Conservation (phyloP, 2,888 invertebrate species). For the Spodoptera exigua region DNA sequence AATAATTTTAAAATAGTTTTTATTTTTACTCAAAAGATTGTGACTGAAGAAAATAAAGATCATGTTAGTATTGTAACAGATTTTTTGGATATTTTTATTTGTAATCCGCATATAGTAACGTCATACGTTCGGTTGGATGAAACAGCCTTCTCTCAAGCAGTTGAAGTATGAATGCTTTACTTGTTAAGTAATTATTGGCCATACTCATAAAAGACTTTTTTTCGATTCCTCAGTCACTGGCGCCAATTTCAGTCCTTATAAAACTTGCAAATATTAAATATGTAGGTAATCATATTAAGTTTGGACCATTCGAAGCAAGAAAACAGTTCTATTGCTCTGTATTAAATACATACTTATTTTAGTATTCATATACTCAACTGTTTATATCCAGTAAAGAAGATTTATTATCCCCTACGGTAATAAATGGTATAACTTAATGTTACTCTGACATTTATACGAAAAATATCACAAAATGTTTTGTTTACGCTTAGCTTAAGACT, state of each 20-base stretch:
- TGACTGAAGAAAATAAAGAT: too few relatives aligned
- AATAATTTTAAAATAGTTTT: too few relatives aligned
- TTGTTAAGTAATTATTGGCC: too few relatives aligned
- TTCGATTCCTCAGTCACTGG: too few relatives aligned
- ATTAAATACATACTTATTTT: slow-evolving; percentile 23
- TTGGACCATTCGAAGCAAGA: slow-evolving; percentile 13
- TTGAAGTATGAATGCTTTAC: too few relatives aligned
- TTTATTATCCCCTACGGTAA: slow-evolving; percentile 33
- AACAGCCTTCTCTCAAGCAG: slow-evolving; percentile 3
- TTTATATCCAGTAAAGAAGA: slow-evolving; percentile 45
- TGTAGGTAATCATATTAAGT: slow-evolving; percentile 30
- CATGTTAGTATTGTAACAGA: too few relatives aligned
- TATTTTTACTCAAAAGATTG: too few relatives aligned
- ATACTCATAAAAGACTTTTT: not conserved
- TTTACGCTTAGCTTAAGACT: slow-evolving; percentile 1
- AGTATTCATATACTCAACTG: slow-evolving; percentile 43
- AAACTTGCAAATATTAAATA: slow-evolving; percentile 11
- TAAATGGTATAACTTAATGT: slow-evolving; percentile 38
- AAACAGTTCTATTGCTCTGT: slow-evolving; percentile 24
- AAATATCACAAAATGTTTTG: slow-evolving; percentile 8
- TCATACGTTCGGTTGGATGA: too few relatives aligned
- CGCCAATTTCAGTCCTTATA: not conserved
- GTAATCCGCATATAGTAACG: too few relatives aligned
- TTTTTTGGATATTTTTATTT: too few relatives aligned
- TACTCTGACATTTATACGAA: slow-evolving; percentile 15